These are phyloP conservation scores for Amphipyra tragopoginis DNA, from an alignment of 2,888 invertebrate species.

Conservation along the genomic window DNA sequence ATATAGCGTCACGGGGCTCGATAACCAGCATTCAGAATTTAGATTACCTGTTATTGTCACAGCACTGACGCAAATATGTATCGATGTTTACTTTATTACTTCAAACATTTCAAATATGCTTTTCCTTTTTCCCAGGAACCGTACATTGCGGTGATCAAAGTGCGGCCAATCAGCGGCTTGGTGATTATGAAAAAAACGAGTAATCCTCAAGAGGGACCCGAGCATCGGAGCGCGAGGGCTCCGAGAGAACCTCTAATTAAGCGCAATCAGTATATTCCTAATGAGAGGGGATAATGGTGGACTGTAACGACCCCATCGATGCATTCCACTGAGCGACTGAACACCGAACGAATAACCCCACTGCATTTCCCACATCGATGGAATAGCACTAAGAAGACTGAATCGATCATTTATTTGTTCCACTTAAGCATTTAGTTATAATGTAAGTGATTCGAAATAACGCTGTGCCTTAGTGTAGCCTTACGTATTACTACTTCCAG, in stretches of 20 bases:
- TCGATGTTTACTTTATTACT: constrained; percentile 30
- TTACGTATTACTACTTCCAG: constrained; percentile 77
- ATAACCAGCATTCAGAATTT: constrained; percentile 28
- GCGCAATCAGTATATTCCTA: constrained; percentile 90
- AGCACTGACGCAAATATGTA: constrained; percentile 45
- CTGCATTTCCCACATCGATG: constrained; percentile 82
- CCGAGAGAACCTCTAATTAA: constrained; percentile 88
- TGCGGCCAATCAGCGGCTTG: constrained; percentile 86
- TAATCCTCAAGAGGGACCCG: constrained; percentile 82
- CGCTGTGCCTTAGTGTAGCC: constrained; percentile 87
- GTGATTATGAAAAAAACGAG: constrained; percentile 87
- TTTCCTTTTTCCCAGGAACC: constrained; percentile 83
- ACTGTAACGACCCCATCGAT: constrained; percentile 87
- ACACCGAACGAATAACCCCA: constrained; percentile 79
- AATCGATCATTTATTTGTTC: constrained; percentile 82
- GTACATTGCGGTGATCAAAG: constrained; percentile 86
- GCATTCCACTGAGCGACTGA: constrained; percentile 83
- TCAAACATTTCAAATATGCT: constrained; percentile 63
- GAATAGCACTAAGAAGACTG: constrained; percentile 85
- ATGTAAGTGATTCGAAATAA: constrained; percentile 78
- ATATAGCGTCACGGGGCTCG: constrained; percentile 39
- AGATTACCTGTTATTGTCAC: constrained; percentile 56
- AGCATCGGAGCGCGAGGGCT: constrained; percentile 82
- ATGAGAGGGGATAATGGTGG: constrained; percentile 89
- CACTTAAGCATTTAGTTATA: constrained; percentile 83